phyloP scores from a whole-genome alignment of 2,797 vertebrate genomes.

The Psittacula echo region DNA sequence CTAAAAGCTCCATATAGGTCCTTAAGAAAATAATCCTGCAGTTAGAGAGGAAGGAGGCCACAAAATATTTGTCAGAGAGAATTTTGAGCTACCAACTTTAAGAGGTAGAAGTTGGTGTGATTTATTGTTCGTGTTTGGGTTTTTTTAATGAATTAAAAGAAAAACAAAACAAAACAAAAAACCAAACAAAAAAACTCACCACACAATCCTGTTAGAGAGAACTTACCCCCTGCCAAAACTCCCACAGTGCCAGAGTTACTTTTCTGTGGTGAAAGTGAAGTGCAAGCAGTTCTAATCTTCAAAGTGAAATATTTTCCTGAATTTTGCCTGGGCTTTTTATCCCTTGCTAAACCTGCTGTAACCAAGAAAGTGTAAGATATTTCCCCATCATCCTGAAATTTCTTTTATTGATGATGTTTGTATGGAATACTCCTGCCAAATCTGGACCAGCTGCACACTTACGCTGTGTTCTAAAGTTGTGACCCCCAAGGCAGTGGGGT shows the following conservation, averaged over 20 bases:
- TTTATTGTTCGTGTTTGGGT: accelerated
- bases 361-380: neutral
- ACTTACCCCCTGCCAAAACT: neutral
- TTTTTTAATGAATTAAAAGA: neutral
- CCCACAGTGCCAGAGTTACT: neutral
- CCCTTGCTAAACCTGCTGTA: neutral
- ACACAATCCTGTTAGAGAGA: neutral
- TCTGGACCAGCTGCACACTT: neutral
- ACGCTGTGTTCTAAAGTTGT: neutral
- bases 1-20: neutral
- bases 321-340: neutral
- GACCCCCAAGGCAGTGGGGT: neutral
- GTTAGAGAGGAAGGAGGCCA: neutral
- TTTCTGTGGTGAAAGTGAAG: neutral
- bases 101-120: neutral
- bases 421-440: neutral
- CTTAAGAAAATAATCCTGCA: neutral
- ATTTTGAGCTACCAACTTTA: neutral
- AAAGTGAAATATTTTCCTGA: neutral
- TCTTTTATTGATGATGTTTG: neutral
- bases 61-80: neutral
- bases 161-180: neutral
- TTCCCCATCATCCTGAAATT: neutral
- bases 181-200: neutral
- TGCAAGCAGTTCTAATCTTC: neutral